These are phyloP conservation scores for Elaeidobius kamerunicus DNA, from an alignment of 2,888 invertebrate species.

Conservation along the genomic window DNA sequence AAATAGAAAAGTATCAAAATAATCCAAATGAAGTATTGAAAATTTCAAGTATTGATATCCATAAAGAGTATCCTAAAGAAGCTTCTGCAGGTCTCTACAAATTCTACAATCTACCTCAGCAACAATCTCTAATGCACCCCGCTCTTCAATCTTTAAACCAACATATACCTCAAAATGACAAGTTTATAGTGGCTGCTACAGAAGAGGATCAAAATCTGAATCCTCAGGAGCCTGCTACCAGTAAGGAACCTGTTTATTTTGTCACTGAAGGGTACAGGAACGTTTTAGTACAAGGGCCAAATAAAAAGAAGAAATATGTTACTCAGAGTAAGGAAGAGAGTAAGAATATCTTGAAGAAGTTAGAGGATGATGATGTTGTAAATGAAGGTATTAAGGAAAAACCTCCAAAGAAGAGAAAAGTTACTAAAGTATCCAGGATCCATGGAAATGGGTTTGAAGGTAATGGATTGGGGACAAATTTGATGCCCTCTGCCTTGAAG, in stretches of 20 bases:
- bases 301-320: constrained; percentile 9
- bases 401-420: constrained; percentile 11
- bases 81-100: too few relatives aligned
- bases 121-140: too few relatives aligned
- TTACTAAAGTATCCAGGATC: constrained; percentile 11
- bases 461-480: constrained; percentile 2
- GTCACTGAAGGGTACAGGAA: constrained; percentile 28
- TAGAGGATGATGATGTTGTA: too few relatives aligned
- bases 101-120: too few relatives aligned
- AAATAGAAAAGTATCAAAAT: too few relatives aligned
- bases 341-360: neutral
- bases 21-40: too few relatives aligned
- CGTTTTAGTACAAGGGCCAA: constrained; percentile 22
- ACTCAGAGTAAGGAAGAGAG: constrained; percentile 11
- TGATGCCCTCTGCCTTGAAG: neutral
- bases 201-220: constrained; percentile 3
- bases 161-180: neutral
- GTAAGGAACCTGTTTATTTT: constrained; percentile 16
- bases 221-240: constrained; percentile 11
- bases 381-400: too few relatives aligned
- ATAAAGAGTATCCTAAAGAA: too few relatives aligned
- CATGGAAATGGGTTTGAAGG: neutral
- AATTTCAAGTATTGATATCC: too few relatives aligned
- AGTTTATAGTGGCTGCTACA: constrained; percentile 16
- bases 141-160: neutral